A percentile compares a stretch with the other conserved stretches of the same genome.
Evolutionary conservation across 1,140 invertebrate species (phyloP).

Genomic region (Drosophila parabipectinata): DNA sequence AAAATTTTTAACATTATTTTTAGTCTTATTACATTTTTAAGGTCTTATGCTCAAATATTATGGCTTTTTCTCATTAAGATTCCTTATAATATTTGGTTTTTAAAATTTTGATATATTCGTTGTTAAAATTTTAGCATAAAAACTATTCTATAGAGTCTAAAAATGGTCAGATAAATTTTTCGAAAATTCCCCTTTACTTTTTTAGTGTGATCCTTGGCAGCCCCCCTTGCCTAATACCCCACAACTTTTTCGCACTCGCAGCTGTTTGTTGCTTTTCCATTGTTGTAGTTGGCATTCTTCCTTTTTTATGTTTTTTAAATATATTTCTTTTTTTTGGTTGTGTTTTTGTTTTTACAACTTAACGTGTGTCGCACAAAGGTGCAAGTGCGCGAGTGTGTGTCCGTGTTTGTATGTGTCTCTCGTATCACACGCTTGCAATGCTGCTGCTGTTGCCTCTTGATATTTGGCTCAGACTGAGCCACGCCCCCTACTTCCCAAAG

Average conservation of each 20-base stretch:
- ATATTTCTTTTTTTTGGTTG: conserved; percentile 1
- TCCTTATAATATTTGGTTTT: neutral
- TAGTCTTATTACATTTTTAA: neutral
- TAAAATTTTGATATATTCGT: neutral
- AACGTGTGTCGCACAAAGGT: conserved; percentile 82
- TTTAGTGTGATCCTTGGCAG: neutral
- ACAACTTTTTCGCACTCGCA: conserved; percentile 54
- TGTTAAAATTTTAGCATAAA: neutral
- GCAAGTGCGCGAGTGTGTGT: conserved; percentile 25
- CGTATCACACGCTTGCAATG: conserved; percentile 70
- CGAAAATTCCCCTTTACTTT: conserved; percentile 5
- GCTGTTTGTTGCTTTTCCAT: conserved; percentile 33
- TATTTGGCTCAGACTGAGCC: conserved; percentile 63
- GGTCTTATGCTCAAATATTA: neutral
- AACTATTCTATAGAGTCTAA: neutral
- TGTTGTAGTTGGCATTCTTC: conserved; percentile 25
- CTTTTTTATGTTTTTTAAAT: conserved; percentile 19
- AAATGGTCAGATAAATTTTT: neutral
- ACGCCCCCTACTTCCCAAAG: neutral
- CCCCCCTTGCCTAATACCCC: conserved; percentile 29
- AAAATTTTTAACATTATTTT: neutral
- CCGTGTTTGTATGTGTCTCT: conserved; percentile 26
- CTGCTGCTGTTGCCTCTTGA: conserved; percentile 68
- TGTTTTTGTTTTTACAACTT: conserved; percentile 75
- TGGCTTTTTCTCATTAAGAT: neutral